Conservation (phyloP, 2,888 invertebrate species). For the Leptinotarsa haldemani region DNA sequence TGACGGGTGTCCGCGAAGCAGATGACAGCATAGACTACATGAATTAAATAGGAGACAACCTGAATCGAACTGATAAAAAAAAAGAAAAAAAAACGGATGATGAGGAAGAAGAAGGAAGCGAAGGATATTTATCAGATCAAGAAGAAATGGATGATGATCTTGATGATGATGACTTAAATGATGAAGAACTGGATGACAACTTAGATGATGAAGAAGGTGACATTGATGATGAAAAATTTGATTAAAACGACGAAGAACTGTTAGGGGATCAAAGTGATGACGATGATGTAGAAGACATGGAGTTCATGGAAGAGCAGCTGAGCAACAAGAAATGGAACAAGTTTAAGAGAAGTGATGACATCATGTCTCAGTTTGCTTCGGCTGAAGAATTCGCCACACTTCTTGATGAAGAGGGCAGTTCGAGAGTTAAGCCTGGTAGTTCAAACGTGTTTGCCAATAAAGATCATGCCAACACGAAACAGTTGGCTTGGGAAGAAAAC, state of each 20-base stretch:
- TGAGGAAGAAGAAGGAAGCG: constrained; percentile 32
- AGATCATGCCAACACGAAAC: constrained; percentile 81
- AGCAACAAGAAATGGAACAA: constrained; percentile 41
- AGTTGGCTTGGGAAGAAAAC: constrained; percentile 85
- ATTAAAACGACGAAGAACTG: constrained; percentile 64
- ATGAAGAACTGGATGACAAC: constrained; percentile 42
- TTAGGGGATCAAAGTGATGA: constrained; percentile 57
- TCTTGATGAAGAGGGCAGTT: constrained; percentile 83
- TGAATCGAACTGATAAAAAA: constrained; percentile 49
- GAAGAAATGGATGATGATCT: constrained; percentile 62
- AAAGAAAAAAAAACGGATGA: constrained; percentile 36
- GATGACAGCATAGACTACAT: constrained; percentile 75
- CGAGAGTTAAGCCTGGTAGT: constrained; percentile 71
- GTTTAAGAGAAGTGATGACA: constrained; percentile 60
- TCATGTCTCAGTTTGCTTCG: constrained; percentile 80
- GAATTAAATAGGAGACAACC: constrained; percentile 72
- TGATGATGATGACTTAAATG: constrained; percentile 49
- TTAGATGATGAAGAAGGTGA: constrained; percentile 65
- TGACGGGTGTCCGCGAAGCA: constrained; percentile 66
- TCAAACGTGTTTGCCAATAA: constrained; percentile 78
- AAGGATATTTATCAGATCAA: constrained; percentile 36
- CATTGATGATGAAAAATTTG: constrained; percentile 66
- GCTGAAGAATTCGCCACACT: constrained; percentile 91
- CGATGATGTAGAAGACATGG: constrained; percentile 63
- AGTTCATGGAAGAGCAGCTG: constrained; percentile 58